Evolutionary conservation across 2,888 invertebrate genomes (phyloP).

Genomic region (Cheilosia urbana): DNA sequence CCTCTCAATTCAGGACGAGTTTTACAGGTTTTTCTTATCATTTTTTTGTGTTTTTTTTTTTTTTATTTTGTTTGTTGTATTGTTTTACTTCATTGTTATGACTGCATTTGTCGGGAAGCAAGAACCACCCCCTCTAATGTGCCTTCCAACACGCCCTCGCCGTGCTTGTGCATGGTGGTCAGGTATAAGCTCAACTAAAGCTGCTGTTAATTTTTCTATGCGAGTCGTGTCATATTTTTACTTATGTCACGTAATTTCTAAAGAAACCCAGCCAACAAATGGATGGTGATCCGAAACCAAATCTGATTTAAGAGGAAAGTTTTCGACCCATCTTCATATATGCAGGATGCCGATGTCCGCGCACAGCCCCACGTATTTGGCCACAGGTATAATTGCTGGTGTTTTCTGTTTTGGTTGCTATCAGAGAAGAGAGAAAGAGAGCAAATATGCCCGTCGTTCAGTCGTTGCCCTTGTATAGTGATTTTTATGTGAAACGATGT

Average conservation of each 20-base stretch:
- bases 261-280: neutral
- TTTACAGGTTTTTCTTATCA: conserved; percentile 57
- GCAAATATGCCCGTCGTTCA: neutral
- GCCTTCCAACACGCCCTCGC: neutral
- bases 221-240: neutral
- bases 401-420: neutral
- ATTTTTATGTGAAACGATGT: conserved; percentile 12
- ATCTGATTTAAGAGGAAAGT: conserved; percentile 22
- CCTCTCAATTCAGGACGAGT: conserved; percentile 39
- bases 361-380: neutral
- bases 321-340: conserved; percentile 1
- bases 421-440: neutral
- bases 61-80: neutral
- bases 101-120: neutral
- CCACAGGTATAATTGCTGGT: neutral
- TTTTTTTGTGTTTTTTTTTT: neutral
- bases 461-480: conserved; percentile 16
- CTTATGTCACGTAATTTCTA: conserved; percentile 2
- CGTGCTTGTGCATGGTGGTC: neutral
- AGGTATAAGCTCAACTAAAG: neutral
- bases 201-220: neutral
- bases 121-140: neutral
- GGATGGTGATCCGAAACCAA: conserved; percentile 2
- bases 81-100: conserved; percentile 12
- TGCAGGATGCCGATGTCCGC: neutral